Evolutionary conservation across 2,113 vertebrate genomes (phyloP).

Genomic region (Procavia capensis): DNA sequence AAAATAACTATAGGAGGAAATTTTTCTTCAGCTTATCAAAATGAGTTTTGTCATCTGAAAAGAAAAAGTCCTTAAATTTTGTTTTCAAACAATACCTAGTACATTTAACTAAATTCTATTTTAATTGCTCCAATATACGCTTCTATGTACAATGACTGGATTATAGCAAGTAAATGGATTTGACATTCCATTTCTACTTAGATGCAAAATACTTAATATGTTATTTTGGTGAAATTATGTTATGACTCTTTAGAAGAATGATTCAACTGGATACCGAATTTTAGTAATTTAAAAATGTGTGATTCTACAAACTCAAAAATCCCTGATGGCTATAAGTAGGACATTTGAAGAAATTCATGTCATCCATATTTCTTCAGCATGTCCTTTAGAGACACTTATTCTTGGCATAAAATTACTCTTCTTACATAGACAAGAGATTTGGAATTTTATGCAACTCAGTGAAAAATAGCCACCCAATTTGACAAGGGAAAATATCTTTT

Average conservation of each 20-base stretch:
- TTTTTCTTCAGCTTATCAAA: background rate
- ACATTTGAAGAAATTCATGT: constrained; percentile 17
- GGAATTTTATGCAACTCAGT: background rate
- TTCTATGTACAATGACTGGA: constrained; percentile 60
- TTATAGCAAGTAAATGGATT: constrained; percentile 54
- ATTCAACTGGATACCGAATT: constrained; percentile 50
- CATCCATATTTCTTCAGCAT: background rate
- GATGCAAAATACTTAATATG: constrained; percentile 25
- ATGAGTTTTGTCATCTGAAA: constrained; percentile 31
- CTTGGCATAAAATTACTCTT: background rate
- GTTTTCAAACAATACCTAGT: background rate
- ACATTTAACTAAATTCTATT: constrained; percentile 43
- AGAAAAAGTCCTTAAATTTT: constrained; percentile 55
- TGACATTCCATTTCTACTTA: constrained; percentile 62
- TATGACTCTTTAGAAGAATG: constrained; percentile 57
- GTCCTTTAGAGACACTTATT: background rate
- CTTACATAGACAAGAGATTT: background rate
- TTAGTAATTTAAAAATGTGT: constrained; percentile 2
- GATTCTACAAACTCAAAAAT: constrained; percentile 51
- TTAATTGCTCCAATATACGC: constrained; percentile 51
- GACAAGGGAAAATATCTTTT: background rate
- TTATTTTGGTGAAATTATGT: background rate
- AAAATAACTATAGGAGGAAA: constrained; percentile 50
- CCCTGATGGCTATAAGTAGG: background rate
- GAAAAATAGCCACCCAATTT: background rate